Conservation (phyloP, 2,888 invertebrate genomes). For the Endotricha flammealis region DNA sequence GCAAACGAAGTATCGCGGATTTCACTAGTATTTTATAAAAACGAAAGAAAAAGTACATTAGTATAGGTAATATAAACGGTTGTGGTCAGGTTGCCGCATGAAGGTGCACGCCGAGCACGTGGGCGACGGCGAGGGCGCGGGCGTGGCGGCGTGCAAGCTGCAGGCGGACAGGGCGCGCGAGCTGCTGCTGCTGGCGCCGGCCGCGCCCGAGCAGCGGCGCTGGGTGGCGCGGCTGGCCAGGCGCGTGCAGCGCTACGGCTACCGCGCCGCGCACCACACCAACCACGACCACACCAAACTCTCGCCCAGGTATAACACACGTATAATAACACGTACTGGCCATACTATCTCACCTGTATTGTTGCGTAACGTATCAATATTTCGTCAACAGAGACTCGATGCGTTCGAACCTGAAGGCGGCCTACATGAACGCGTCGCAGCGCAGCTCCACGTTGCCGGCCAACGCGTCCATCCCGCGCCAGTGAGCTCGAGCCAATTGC, state of each 20-base stretch:
- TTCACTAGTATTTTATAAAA: too few relatives aligned
- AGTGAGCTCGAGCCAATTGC: constrained; percentile 32
- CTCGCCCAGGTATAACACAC: constrained; percentile 35
- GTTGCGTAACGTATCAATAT: constrained; percentile 7
- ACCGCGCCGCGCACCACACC: constrained; percentile 90
- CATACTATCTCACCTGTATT: too few relatives aligned
- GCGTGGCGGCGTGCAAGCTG: constrained; percentile 96
- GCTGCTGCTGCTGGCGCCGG: constrained; percentile 91
- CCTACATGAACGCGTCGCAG: constrained; percentile 84
- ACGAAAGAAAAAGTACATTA: too few relatives aligned
- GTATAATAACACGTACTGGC: too few relatives aligned
- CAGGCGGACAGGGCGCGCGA: constrained; percentile 98
- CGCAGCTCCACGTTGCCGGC: constrained; percentile 93
- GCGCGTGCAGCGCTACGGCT: constrained; percentile 95
- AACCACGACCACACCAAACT: constrained; percentile 83
- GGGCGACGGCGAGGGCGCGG: constrained; percentile 78
- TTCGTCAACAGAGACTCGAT: constrained; percentile 88
- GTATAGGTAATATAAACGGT: too few relatives aligned
- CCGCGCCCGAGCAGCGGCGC: constrained; percentile 91
- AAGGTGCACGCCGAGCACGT: constrained; percentile 99
- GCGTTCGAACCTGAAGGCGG: constrained; percentile 85
- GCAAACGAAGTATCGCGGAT: too few relatives aligned
- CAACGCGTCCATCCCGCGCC: constrained; percentile 86
- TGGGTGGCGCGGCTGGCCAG: constrained; percentile 96
- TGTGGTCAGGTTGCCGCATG: constrained; percentile 89